Conservation (phyloP, 2,113 vertebrate species). For the Argyrosomus japonicus region DNA sequence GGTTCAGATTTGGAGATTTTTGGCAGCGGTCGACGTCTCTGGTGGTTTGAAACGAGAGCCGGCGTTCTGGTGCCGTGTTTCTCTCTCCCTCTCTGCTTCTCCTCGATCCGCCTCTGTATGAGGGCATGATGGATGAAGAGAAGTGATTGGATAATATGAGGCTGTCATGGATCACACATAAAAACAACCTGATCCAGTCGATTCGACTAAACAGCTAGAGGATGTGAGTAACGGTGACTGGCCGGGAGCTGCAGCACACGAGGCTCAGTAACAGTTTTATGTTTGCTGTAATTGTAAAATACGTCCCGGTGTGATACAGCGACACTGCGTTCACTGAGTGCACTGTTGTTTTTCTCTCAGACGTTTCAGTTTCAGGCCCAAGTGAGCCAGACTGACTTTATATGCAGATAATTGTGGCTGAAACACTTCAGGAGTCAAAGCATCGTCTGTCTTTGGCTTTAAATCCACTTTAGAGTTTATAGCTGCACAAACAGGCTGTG, state of each 20-base stretch:
- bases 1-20: slow-evolving; percentile 51
- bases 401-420: background rate
- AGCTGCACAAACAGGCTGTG: background rate
- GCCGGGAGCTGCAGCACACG: slow-evolving; percentile 2
- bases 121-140: slow-evolving; percentile 42
- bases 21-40: slow-evolving; percentile 51
- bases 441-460: background rate
- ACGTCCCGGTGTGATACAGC: background rate
- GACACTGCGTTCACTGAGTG: background rate
- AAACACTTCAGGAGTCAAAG: slow-evolving; percentile 1
- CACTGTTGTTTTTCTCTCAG: background rate
- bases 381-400: background rate
- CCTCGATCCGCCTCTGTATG: background rate
- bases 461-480: background rate
- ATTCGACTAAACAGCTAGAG: slow-evolving; percentile 14
- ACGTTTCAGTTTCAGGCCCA: background rate
- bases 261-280: slow-evolving; percentile 8
- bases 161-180: slow-evolving; percentile 43
- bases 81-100: slow-evolving; percentile 38
- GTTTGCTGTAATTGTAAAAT: slow-evolving; percentile 18
- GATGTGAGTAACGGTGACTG: slow-evolving; percentile 28
- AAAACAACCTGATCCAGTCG: slow-evolving; percentile 38
- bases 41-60: slow-evolving; percentile 73
- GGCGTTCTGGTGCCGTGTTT: slow-evolving; percentile 55
- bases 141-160: slow-evolving; percentile 49